These are phyloP conservation scores for Drosophila ironensis DNA, from an alignment of 1,140 invertebrate genomes.

Conservation along the genomic window DNA sequence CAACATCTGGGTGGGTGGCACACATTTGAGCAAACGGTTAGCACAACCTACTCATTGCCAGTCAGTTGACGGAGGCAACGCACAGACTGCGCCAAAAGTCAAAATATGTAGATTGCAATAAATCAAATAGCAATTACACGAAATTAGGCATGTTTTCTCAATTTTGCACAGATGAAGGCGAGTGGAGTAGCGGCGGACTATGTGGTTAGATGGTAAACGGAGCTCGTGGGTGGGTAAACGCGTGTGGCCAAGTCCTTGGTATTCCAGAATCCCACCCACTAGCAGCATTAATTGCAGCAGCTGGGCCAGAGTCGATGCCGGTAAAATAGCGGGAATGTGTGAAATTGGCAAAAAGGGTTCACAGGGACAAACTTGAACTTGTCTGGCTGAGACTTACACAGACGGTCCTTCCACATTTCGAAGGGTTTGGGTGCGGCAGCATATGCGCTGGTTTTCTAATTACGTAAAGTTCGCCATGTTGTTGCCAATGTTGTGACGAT, in stretches of 20 bases:
- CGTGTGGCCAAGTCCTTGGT: constrained; percentile 10
- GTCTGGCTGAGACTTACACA: constrained; percentile 37
- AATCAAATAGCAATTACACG: constrained; percentile 82
- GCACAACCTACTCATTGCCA: constrained; percentile 12
- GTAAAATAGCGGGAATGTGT: constrained; percentile 35
- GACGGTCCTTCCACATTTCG: constrained; percentile 39
- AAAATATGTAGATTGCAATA: constrained; percentile 81
- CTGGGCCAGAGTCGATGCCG: constrained; percentile 57
- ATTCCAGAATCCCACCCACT: constrained; percentile 32
- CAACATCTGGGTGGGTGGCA: constrained; percentile 56
- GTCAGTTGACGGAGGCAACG: constrained; percentile 52
- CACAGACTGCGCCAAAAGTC: constrained; percentile 76
- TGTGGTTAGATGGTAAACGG: not conserved
- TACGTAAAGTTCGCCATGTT: constrained; percentile 66
- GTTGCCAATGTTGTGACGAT: constrained; percentile 10
- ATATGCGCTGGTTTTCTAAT: constrained; percentile 76
- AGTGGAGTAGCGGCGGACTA: not conserved
- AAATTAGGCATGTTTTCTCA: constrained; percentile 82
- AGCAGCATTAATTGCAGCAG: constrained; percentile 77
- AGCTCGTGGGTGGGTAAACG: not conserved
- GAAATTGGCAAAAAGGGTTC: constrained; percentile 76
- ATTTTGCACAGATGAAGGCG: constrained; percentile 65
- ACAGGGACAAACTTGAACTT: constrained; percentile 74
- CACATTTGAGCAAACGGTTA: constrained; percentile 39
- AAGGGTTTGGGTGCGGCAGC: constrained; percentile 38